phyloP scores from a whole-genome alignment of 2,113 vertebrate species.

The Rostratula benghalensis region DNA sequence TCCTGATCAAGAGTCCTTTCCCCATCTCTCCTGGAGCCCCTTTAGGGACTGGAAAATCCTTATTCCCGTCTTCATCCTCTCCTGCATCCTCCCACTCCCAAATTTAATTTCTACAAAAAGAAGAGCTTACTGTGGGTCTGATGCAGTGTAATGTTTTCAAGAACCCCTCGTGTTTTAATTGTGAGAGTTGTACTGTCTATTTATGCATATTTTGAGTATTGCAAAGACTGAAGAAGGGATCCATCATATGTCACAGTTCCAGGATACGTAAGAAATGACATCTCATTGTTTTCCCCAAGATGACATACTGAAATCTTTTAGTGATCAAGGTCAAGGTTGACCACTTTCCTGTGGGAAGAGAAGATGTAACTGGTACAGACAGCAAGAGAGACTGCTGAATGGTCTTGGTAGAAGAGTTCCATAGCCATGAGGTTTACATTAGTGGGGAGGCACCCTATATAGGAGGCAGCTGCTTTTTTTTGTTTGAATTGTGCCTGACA shows the following conservation, averaged over 20 bases:
- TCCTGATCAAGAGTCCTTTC: too few species aligned
- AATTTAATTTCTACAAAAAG: not conserved
- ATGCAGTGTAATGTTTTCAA: not conserved
- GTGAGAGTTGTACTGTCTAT: not conserved
- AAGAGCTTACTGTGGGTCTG: not conserved
- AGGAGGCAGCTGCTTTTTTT: not conserved
- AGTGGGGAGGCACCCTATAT: not conserved
- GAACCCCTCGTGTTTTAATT: not conserved
- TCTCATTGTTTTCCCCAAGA: not conserved
- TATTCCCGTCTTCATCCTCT: not conserved
- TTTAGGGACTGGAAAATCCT: too few species aligned
- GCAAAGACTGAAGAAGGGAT: not conserved
- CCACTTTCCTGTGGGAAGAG: not conserved
- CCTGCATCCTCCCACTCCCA: not conserved
- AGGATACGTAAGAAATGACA: not conserved
- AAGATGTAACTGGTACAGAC: not conserved
- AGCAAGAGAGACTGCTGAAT: not conserved
- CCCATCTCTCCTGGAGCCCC: too few species aligned
- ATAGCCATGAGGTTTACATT: not conserved
- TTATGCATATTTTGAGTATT: not conserved
- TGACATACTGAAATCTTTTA: not conserved
- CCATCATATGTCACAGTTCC: not conserved
- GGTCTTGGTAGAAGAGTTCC: not conserved
- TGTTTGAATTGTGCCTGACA: not conserved
- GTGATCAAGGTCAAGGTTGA: not conserved